Conservation (phyloP, 2,888 invertebrate species). For the Oligia strigilis region DNA sequence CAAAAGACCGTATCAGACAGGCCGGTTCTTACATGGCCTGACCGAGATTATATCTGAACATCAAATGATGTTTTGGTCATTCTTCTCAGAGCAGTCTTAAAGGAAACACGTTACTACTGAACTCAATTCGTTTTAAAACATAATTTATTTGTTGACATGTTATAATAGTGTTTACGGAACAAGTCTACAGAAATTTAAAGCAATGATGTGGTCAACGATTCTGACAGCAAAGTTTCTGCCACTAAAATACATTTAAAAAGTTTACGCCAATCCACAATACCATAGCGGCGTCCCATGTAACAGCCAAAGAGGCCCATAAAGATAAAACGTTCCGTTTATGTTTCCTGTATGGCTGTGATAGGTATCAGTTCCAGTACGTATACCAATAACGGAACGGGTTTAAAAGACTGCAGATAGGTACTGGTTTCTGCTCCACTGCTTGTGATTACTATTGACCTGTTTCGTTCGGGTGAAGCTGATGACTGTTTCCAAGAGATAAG, state of each 20-base stretch:
- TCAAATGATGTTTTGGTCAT: too few species aligned
- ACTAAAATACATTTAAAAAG: background rate
- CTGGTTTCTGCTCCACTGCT: conserved; percentile 33
- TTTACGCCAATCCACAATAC: background rate
- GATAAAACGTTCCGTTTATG: conserved; percentile 43
- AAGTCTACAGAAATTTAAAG: background rate
- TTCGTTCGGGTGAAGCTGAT: conserved; percentile 30
- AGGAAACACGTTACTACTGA: too few species aligned
- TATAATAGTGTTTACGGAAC: background rate
- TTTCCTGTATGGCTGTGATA: conserved; percentile 26
- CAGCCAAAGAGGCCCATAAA: conserved; percentile 36
- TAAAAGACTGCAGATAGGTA: conserved; percentile 49
- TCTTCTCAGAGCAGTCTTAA: too few species aligned
- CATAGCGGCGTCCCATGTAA: background rate
- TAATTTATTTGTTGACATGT: too few species aligned
- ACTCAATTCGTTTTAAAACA: too few species aligned
- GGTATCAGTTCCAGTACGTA: conserved; percentile 41
- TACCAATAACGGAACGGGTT: conserved; percentile 48
- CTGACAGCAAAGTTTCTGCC: background rate
- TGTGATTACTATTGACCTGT: conserved; percentile 41
- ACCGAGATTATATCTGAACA: too few species aligned
- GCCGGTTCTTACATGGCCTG: background rate
- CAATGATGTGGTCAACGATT: background rate
- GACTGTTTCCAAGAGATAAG: conserved; percentile 49
- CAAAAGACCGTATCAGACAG: background rate